Percentiles rank a stretch among this genome's conserved stretches.
These are phyloP conservation scores for Poeciliopsis paucimaculata DNA, from an alignment of 2,797 vertebrate genomes.

Conservation along the genomic window DNA sequence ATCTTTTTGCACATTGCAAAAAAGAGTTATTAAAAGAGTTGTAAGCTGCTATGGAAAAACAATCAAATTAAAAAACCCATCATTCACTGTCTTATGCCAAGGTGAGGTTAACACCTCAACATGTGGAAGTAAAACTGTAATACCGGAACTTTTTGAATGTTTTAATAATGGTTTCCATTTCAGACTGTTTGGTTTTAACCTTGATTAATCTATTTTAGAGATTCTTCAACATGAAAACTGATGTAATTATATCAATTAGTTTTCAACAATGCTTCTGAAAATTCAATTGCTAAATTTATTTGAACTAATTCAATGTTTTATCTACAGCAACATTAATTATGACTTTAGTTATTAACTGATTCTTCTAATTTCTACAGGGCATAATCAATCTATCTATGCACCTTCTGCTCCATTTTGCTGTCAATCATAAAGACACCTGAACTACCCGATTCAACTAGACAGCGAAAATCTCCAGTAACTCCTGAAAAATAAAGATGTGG, in stretches of 20 bases:
- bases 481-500: neutral
- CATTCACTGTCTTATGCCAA: neutral
- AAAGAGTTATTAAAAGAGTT: neutral
- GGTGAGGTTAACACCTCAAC: neutral
- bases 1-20: neutral
- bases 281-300: neutral
- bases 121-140: neutral
- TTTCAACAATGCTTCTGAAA: neutral
- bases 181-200: neutral
- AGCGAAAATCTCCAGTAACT: neutral
- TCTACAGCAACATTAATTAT: too few species aligned
- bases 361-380: neutral
- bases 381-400: neutral
- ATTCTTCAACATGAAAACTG: neutral
- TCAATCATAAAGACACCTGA: neutral
- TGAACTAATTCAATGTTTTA: too few species aligned
- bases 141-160: neutral
- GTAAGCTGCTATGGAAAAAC: neutral
- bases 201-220: neutral
- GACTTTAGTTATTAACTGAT: neutral
- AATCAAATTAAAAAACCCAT: neutral
- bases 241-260: neutral
- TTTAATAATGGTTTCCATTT: neutral
- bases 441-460: too few species aligned
- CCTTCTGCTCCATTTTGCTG: neutral